phyloP scores from a whole-genome alignment of 2,888 invertebrate genomes.

The Polymixis flavicincta region DNA sequence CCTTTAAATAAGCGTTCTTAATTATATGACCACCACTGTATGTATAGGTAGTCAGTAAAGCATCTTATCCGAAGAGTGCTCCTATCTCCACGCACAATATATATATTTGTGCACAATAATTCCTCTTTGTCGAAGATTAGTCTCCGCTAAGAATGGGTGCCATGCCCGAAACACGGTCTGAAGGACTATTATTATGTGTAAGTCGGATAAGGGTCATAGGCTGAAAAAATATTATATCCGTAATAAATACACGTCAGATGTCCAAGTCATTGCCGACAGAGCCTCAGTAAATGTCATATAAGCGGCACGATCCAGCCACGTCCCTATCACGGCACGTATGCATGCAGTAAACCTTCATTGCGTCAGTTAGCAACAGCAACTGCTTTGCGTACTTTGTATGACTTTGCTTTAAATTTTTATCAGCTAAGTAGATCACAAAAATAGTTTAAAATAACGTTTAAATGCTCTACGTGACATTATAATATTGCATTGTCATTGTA shows the following conservation, averaged over 20 bases:
- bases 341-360: background rate
- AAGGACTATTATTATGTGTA: background rate
- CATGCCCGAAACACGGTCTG: too few species aligned
- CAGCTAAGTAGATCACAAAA: constrained; percentile 6
- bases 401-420: constrained; percentile 21
- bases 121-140: too few species aligned
- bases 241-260: background rate
- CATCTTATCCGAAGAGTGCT: too few species aligned
- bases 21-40: too few species aligned
- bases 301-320: background rate
- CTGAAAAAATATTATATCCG: background rate
- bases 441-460: background rate
- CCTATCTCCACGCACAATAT: too few species aligned
- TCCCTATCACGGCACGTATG: background rate
- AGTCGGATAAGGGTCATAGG: background rate
- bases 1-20: too few species aligned
- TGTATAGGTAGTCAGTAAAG: too few species aligned
- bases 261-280: background rate
- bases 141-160: too few species aligned
- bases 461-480: background rate
- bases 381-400: constrained; percentile 18
- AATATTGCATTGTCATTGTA: constrained; percentile 23
- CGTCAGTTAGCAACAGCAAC: background rate
- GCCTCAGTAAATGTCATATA: background rate
- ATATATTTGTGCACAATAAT: too few species aligned